phyloP scores from a whole-genome alignment of 2,797 vertebrate genomes.

The Hylomyscus alleni region DNA sequence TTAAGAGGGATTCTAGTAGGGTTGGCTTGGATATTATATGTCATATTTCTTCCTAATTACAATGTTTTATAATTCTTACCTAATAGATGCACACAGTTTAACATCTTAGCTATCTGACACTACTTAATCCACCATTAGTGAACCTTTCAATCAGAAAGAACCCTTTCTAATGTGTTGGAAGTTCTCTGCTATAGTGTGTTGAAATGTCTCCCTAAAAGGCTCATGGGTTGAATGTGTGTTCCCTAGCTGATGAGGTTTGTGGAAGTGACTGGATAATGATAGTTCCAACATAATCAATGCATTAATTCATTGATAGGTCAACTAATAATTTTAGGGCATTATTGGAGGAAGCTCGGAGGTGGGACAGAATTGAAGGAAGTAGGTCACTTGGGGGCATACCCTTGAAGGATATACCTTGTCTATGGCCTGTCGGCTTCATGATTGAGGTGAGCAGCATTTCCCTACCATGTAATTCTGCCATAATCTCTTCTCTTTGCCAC shows the following conservation, averaged over 20 bases:
- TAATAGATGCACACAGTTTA: conserved; percentile 40
- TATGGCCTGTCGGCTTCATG: background rate
- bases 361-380: background rate
- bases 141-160: conserved; percentile 50
- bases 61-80: background rate
- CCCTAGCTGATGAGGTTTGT: background rate
- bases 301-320: background rate
- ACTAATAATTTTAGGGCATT: background rate
- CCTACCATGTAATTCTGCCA: background rate
- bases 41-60: conserved; percentile 57
- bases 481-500: background rate
- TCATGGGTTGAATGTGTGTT: background rate
- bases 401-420: background rate
- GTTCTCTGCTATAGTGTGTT: background rate
- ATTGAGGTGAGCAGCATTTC: background rate
- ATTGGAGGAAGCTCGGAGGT: background rate
- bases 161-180: conserved; percentile 31
- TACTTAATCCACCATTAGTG: background rate
- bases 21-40: conserved; percentile 25
- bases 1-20: conserved; percentile 49
- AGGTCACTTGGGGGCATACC: background rate
- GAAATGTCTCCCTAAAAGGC: background rate
- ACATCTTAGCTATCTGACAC: conserved; percentile 3
- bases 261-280: background rate
- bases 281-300: background rate